Evolutionary conservation across 2,113 vertebrate genomes (phyloP), one percentile per base, ranked within the genome.

Genomic region (Merops nubicus): DNA sequence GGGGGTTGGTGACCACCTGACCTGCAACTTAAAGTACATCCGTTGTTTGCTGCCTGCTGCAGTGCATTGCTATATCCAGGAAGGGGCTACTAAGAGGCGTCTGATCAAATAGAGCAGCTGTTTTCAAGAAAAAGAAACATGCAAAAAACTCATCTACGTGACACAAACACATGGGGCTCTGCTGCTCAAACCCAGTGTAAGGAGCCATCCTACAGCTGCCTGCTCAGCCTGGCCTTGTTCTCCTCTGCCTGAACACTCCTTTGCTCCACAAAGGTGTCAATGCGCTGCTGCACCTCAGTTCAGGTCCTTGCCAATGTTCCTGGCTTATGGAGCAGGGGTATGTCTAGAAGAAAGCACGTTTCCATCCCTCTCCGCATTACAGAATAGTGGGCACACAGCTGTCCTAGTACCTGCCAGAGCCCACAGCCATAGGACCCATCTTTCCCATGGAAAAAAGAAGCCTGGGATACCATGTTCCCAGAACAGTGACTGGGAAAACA

Each of bases 381-480:
- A 40, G 26, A 65, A 16, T 0, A 72, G 53, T 2, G 0, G 23
- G 47, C 21, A 48, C 45, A 3, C 2, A 2, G 10, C 48, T 57
- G 21, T 6, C 54, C 28, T 25, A 38, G 23, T 2, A 25, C 36
- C 62, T 65, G 50, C n/a, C 23, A 20, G 28, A 62, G 40, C 62
- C 70, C 9, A 12, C 1, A 13, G 60, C 33, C 40, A 77, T 0
- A 0, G 42, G 20, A 69, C 2, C 5, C 26, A 42, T 62, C 68
- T 34, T 51, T 78, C 47, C 72, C 9, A 1, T 31, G n/a, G 20
- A 45, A 84, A 59, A 84, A 77, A 23, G 45, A 83, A 86, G 59
- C 33, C 42, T 80, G 54, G 59, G 28, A 69, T 42, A 38, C 59
- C 38, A 38, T 4, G 0, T 47, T 67, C 50, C 45, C 60, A 74